Evolutionary conservation across 92 coral and sea anemone genomes (phyloP).

Genomic region (Paramuricea clavata): DNA sequence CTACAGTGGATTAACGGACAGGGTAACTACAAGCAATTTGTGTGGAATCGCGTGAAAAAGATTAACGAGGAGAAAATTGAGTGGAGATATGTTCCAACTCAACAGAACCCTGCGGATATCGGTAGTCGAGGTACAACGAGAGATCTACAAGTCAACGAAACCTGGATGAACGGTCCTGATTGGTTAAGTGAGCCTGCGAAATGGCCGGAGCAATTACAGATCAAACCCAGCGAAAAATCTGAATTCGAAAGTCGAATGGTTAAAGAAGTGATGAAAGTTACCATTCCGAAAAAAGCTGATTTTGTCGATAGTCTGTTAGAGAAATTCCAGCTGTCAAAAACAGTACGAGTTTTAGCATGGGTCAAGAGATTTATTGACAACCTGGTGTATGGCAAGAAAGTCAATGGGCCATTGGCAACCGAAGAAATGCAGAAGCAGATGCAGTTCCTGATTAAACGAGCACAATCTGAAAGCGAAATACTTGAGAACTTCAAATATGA

Average conservation of each 20-base stretch:
- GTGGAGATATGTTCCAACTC: slow-evolving; percentile 39
- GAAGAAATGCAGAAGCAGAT: slow-evolving; percentile 40
- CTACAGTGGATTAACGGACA: slow-evolving; percentile 42
- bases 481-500: background rate
- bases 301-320: background rate
- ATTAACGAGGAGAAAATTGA: no score
- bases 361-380: slow-evolving; percentile 11
- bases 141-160: slow-evolving; percentile 1
- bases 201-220: background rate
- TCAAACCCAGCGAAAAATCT: slow-evolving; percentile 1
- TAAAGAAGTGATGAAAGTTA: background rate
- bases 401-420: slow-evolving; percentile 11
- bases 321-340: background rate
- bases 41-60: slow-evolving; percentile 49
- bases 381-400: background rate
- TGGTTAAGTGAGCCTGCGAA: background rate
- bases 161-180: background rate
- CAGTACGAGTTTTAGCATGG: slow-evolving; percentile 12
- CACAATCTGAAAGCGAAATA: slow-evolving; percentile 4
- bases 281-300: background rate
- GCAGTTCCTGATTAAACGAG: background rate
- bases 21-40: slow-evolving; percentile 55
- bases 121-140: slow-evolving; percentile 38
- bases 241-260: background rate
- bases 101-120: slow-evolving; percentile 42